Evolutionary conservation across 2,113 vertebrate genomes (phyloP).

Genomic region (Willisornis vidua): DNA sequence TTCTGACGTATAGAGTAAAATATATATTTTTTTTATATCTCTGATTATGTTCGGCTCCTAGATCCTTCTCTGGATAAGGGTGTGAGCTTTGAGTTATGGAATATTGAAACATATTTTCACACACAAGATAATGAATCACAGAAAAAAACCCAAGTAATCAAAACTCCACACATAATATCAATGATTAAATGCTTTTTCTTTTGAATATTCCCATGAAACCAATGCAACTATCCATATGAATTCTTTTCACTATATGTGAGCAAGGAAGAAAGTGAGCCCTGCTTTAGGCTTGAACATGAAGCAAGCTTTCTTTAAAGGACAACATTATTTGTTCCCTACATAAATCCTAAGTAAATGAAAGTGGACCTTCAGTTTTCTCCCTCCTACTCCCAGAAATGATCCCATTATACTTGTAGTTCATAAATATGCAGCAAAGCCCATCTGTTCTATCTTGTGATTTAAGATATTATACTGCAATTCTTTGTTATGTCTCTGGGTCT

Average conservation of each 20-base stretch:
- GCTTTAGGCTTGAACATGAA: neutral
- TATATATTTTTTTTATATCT: neutral
- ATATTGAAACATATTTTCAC: neutral
- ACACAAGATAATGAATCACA: neutral
- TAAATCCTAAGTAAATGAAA: slow-evolving; percentile 9
- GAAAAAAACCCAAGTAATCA: neutral
- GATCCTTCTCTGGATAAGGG: neutral
- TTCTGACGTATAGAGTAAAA: slow-evolving; percentile 2
- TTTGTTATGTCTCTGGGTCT: neutral
- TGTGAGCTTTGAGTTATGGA: neutral
- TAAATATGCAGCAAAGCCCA: slow-evolving; percentile 50
- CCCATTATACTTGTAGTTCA: slow-evolving; percentile 38
- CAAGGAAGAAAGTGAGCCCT: neutral
- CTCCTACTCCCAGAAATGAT: slow-evolving; percentile 36
- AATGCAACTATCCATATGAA: neutral
- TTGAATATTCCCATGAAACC: neutral
- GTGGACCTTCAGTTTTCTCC: slow-evolving; percentile 27
- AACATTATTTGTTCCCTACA: neutral
- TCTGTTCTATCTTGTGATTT: slow-evolving; percentile 35
- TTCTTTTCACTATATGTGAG: neutral
- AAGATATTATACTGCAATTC: neutral
- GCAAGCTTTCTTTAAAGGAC: neutral
- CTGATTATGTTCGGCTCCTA: neutral
- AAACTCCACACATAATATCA: neutral
- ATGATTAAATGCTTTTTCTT: neutral